These are phyloP conservation scores for Tiliacea citrago DNA, from an alignment of 2,888 invertebrate genomes.

Conservation along the genomic window DNA sequence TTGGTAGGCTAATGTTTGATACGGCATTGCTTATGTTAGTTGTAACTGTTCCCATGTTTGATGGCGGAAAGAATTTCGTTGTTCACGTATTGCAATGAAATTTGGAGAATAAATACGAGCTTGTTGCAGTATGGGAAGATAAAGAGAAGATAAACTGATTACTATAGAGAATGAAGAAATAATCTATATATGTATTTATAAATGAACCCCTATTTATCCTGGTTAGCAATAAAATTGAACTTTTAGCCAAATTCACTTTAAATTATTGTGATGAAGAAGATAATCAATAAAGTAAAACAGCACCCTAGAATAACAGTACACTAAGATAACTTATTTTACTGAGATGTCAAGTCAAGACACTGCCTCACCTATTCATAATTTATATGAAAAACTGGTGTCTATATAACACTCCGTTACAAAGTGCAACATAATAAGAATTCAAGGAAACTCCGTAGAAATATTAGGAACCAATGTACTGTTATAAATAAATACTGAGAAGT, in stretches of 20 bases:
- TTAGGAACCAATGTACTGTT: slow-evolving; percentile 56
- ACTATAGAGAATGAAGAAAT: not conserved
- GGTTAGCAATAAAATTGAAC: not conserved
- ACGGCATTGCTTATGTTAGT: slow-evolving; percentile 60
- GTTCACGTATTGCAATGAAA: slow-evolving; percentile 22
- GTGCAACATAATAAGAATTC: slow-evolving; percentile 45
- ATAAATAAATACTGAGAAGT: slow-evolving; percentile 44
- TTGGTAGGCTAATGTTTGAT: slow-evolving; percentile 63
- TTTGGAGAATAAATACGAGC: not conserved
- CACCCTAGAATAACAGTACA: not conserved
- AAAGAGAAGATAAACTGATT: too few species aligned
- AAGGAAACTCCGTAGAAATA: slow-evolving; percentile 45
- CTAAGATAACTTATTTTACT: slow-evolving; percentile 1
- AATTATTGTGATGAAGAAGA: not conserved
- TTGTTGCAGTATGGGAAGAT: not conserved
- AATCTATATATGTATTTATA: too few species aligned
- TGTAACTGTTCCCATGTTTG: slow-evolving; percentile 62
- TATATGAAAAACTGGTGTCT: slow-evolving; percentile 4
- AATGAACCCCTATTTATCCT: too few species aligned
- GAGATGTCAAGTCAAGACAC: not conserved
- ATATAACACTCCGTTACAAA: slow-evolving; percentile 31
- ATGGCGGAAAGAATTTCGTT: slow-evolving; percentile 34
- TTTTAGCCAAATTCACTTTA: not conserved
- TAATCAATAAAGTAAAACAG: not conserved
- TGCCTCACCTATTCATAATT: not conserved